Conservation (phyloP, 2,113 vertebrate species). For the Sminthopsis crassicaudata region DNA sequence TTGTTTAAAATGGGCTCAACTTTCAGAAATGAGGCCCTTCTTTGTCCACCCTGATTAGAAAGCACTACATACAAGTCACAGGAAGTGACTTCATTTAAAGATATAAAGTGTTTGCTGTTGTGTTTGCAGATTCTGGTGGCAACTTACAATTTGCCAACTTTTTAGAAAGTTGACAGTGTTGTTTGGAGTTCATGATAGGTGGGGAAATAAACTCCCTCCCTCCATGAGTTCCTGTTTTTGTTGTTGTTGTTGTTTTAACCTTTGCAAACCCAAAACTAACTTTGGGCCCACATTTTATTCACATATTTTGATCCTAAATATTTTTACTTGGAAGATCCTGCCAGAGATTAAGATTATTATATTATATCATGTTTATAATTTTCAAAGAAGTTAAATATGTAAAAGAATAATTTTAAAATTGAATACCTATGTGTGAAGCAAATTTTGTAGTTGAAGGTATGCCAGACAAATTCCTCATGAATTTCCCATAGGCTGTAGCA, state of each 20-base stretch:
- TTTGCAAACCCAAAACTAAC: conserved; percentile 49
- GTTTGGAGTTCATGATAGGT: not conserved
- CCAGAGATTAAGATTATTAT: not conserved
- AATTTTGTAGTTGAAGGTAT: not conserved
- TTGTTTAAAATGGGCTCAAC: conserved; percentile 58
- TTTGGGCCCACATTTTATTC: conserved; percentile 33
- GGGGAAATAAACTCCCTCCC: conserved; percentile 15
- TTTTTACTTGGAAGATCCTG: not conserved
- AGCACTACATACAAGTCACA: conserved; percentile 36
- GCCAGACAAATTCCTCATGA: not conserved
- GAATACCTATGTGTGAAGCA: not conserved
- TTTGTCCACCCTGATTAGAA: conserved; percentile 57
- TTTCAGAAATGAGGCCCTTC: conserved; percentile 58
- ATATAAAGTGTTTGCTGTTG: conserved; percentile 34
- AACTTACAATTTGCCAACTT: conserved; percentile 18
- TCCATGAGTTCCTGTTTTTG: conserved; percentile 33
- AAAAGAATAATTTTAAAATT: not conserved
- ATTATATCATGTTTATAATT: not conserved
- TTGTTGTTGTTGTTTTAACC: conserved; percentile 8
- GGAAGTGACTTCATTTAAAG: conserved; percentile 68
- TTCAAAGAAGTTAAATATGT: not conserved
- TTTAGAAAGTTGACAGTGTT: conserved; percentile 32
- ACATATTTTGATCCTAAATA: not conserved
- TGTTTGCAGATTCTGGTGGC: conserved; percentile 56
- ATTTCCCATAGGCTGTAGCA: not conserved